Percentiles rank a stretch among this genome's conserved stretches.
Conservation (phyloP, 2,888 invertebrate genomes). For the Urechis unicinctus region DNA sequence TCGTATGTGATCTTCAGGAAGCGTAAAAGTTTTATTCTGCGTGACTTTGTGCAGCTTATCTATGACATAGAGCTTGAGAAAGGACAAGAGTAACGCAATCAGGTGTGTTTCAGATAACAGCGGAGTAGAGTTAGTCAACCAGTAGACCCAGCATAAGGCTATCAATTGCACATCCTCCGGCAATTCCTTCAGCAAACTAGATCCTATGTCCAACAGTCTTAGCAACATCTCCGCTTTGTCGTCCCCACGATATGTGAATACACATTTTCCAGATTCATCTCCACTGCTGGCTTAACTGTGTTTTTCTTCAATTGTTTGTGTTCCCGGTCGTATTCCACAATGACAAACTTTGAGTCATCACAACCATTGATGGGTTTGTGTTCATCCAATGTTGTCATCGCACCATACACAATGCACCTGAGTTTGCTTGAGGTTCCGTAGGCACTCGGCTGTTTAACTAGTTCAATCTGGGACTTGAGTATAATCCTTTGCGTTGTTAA, state of each 20-base stretch:
- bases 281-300: no score
- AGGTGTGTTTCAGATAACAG: background rate
- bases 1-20: no score
- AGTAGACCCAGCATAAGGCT: background rate
- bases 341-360: background rate
- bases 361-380: background rate
- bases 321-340: background rate
- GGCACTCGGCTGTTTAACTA: no score
- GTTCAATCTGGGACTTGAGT: background rate
- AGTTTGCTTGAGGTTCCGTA: background rate
- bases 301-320: background rate
- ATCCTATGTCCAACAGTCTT: background rate
- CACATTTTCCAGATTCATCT: no score
- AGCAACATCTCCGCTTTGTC: background rate
- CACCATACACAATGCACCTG: background rate
- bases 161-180: background rate
- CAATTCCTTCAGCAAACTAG: background rate
- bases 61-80: no score
- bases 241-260: no score
- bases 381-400: background rate
- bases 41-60: no score
- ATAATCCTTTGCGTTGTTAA: background rate
- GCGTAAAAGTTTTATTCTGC: no score
- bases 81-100: no score
- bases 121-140: background rate